phyloP scores from a whole-genome alignment of 1,140 invertebrate species.

The Bacillus rossius region DNA sequence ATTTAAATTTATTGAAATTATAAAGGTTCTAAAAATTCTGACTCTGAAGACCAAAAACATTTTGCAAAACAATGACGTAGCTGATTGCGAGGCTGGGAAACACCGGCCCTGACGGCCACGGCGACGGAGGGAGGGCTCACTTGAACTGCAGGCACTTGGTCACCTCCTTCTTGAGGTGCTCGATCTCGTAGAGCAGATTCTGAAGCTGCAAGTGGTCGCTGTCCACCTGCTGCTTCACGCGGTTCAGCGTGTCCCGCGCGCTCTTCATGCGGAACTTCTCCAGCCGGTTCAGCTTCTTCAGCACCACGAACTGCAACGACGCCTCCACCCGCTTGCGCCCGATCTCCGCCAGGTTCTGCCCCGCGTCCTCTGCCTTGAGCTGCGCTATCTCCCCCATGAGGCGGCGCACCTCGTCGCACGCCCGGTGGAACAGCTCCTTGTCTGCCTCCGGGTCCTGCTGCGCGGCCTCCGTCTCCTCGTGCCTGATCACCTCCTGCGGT shows the following conservation, averaged over 20 bases:
- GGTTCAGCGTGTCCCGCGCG: slow-evolving; percentile 67
- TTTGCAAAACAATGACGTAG: no score
- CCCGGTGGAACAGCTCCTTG: slow-evolving; percentile 57
- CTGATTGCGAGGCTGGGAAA: no score
- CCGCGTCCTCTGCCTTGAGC: slow-evolving; percentile 51
- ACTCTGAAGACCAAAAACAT: no score
- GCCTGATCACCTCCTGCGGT: slow-evolving; percentile 58
- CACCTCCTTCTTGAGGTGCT: slow-evolving; percentile 91
- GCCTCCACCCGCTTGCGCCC: slow-evolving; percentile 60
- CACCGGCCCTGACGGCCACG: no score
- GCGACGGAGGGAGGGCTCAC: no score
- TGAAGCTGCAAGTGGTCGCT: slow-evolving; percentile 85
- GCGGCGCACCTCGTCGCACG: slow-evolving; percentile 59
- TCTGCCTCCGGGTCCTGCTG: slow-evolving; percentile 58
- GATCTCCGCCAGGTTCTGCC: slow-evolving; percentile 49
- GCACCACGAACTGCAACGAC: slow-evolving; percentile 64
- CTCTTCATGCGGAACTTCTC: slow-evolving; percentile 82
- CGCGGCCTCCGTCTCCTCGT: slow-evolving; percentile 68
- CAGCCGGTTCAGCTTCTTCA: slow-evolving; percentile 87
- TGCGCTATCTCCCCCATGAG: slow-evolving; percentile 58
- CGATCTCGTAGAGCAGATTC: slow-evolving; percentile 92
- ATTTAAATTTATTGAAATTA: no score
- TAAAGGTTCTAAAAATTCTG: no score
- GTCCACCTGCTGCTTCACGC: slow-evolving; percentile 84
- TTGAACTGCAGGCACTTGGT: slow-evolving; percentile 90